phyloP scores from a whole-genome alignment of 2,888 invertebrate genomes.

The Hirtodrosophila trivittata region DNA sequence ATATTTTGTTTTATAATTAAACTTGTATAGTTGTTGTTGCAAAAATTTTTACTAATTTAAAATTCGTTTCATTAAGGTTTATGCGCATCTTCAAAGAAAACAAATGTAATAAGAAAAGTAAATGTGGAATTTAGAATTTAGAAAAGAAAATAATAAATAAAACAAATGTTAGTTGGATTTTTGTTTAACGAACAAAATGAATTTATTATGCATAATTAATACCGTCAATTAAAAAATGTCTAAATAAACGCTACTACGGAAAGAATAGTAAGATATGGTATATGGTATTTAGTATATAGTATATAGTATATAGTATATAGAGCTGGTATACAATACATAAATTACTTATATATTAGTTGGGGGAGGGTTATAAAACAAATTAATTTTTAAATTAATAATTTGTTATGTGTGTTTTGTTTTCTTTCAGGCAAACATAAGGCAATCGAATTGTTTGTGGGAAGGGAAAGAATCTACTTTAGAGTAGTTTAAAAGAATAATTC shows the following conservation, averaged over 20 bases:
- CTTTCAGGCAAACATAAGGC: slow-evolving; percentile 62
- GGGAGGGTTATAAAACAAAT: slow-evolving; percentile 36
- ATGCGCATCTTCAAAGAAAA: slow-evolving; percentile 34
- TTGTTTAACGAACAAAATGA: slow-evolving; percentile 78
- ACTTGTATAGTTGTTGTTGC: slow-evolving; percentile 66
- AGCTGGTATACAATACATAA: slow-evolving; percentile 56
- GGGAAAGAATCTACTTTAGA: slow-evolving; percentile 1
- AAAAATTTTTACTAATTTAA: slow-evolving; percentile 83
- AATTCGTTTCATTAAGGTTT: slow-evolving; percentile 83
- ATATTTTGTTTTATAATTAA: slow-evolving; percentile 27
- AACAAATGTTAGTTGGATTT: slow-evolving; percentile 42
- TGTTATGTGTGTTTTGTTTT: slow-evolving; percentile 16
- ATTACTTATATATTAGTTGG: slow-evolving; percentile 66
- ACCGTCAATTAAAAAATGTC: slow-evolving; percentile 76
- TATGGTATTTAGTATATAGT: slow-evolving; percentile 28
- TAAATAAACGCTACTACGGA: slow-evolving; percentile 71
- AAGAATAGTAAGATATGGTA: slow-evolving; percentile 40
- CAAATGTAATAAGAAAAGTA: slow-evolving; percentile 49
- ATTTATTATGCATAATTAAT: slow-evolving; percentile 76
- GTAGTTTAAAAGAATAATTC: slow-evolving; percentile 24
- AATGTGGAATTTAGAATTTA: no score
- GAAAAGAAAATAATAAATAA: slow-evolving; percentile 37
- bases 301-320: slow-evolving; percentile 15
- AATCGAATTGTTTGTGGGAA: slow-evolving; percentile 30
- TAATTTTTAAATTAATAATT: background rate